Conservation (phyloP, 2,797 vertebrate genomes). For the Microctenopoma stevenorrisi region DNA sequence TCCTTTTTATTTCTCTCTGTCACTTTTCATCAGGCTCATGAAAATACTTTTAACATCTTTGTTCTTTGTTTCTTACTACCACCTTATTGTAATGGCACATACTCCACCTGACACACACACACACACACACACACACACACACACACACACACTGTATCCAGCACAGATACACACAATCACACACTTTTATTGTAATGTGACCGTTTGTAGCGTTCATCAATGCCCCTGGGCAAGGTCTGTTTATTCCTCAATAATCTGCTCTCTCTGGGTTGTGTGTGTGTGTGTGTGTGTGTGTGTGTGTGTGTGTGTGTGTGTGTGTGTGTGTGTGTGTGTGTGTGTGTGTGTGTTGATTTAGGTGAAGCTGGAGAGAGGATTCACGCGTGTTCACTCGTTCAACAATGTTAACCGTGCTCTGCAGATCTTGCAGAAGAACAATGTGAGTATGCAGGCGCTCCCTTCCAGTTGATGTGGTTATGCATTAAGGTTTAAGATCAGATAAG, state of each 20-base stretch:
- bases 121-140: conserved; percentile 11
- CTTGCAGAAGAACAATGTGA: conserved; percentile 97
- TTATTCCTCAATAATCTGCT: conserved; percentile 34
- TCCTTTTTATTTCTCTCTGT: not conserved
- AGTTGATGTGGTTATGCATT: not conserved
- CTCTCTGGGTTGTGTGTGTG: conserved; percentile 13
- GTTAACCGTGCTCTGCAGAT: conserved; percentile 96
- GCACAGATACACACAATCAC: conserved; percentile 16
- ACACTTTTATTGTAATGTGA: conserved; percentile 44
- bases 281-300: conserved; percentile 51
- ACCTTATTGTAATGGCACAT: conserved; percentile 24
- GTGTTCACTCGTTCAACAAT: conserved; percentile 98
- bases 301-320: conserved; percentile 46
- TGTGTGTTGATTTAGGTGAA: conserved; percentile 86
- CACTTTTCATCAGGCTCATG: not conserved
- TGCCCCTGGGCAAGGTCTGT: conserved; percentile 42
- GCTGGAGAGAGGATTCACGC: conserved; percentile 93
- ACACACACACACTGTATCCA: not conserved
- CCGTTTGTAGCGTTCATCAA: conserved; percentile 14
- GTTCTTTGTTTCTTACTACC: conserved; percentile 38
- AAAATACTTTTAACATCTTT: conserved; percentile 22
- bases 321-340: conserved; percentile 22
- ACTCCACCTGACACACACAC: conserved; percentile 11
- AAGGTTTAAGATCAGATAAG: conserved; percentile 5
- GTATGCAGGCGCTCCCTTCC: conserved; percentile 62